Evolutionary conservation across 1,140 invertebrate species (phyloP), one percentile per base, ranked within the genome.

Genomic region (Halesus radiatus): DNA sequence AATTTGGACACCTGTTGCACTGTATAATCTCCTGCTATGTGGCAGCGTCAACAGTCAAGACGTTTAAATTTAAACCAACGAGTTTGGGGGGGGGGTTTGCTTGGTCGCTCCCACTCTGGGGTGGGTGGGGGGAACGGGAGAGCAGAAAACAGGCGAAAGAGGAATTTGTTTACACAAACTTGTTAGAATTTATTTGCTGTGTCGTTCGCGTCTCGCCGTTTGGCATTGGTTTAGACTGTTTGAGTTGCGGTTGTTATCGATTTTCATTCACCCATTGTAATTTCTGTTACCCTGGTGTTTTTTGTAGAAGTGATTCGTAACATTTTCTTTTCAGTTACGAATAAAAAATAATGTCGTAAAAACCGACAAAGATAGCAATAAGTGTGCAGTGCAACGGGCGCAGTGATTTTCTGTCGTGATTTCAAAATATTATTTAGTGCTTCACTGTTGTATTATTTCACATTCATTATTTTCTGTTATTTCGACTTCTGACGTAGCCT

Each of bases 31-130:
- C 74, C 74, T 60, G 74, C 56, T 37, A 22, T 45, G 50, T 77
- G 60, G 37, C 37, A 45, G 77, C 50, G 78, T 79, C 78, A 79
- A 79, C 78, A 73, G 13, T 15, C 37, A 76, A 80, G 72, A 80
- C 73, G 77, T 79, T 79, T 72, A 72, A 72, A 72, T 72, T 72
- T 72, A 72, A 72, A 72, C 29, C 29, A 53, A 72, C 68, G 68
- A 72, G 68, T 50, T 37, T 22, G 4, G 50, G 50, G 68, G n/a
- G n/a, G 45, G 68, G 37, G n/a, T 45, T 45, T 18, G 32, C 37
- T 50, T 8, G 32, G 18, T 50, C 29, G 37, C 37, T 45, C 37
- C 37, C 37, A 45, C 37, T 45, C 37, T 4, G 68, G 13, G 68
- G 68, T n/a, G 68, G 26, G 50, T n/a, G 6, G 8, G 68, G n/a